A percentile compares a stretch with the other conserved stretches of the same genome.
Conservation (phyloP, 2,113 vertebrate genomes). For the Pteruthius melanotis region DNA sequence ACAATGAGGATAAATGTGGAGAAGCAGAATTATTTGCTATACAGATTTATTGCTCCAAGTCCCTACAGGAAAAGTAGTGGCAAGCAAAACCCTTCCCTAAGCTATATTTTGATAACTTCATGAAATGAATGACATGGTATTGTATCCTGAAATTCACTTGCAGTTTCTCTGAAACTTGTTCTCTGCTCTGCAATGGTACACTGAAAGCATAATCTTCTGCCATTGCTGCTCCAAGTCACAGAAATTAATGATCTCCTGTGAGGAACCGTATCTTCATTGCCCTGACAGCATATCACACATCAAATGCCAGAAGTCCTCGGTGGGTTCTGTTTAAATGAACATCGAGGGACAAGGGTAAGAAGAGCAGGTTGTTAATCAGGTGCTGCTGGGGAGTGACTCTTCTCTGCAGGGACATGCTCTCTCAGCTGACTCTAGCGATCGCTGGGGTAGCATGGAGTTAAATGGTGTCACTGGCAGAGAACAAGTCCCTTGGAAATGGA, state of each 20-base stretch:
- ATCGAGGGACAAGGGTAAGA: fast-evolving
- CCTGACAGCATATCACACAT: fast-evolving
- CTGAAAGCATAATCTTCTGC: not conserved
- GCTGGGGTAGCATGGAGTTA: not conserved
- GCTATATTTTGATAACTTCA: not conserved
- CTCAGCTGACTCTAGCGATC: fast-evolving
- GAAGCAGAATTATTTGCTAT: not conserved
- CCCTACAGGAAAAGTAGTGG: not conserved
- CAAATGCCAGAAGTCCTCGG: not conserved
- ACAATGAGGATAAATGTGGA: not conserved
- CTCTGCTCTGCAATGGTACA: not conserved
- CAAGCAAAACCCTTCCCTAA: not conserved
- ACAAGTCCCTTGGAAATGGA: not conserved
- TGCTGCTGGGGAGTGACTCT: not conserved
- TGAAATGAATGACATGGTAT: not conserved
- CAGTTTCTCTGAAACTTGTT: not conserved
- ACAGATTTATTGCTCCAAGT: not conserved
- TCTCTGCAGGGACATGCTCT: not conserved
- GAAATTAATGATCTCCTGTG: not conserved
- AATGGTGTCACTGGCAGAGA: not conserved
- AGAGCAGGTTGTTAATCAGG: not conserved
- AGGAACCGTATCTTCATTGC: not conserved
- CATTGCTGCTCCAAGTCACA: not conserved
- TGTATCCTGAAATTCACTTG: not conserved
- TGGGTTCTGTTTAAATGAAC: not conserved